Evolutionary conservation across 2,888 invertebrate species (phyloP).

Genomic region (Ligdia adustata): DNA sequence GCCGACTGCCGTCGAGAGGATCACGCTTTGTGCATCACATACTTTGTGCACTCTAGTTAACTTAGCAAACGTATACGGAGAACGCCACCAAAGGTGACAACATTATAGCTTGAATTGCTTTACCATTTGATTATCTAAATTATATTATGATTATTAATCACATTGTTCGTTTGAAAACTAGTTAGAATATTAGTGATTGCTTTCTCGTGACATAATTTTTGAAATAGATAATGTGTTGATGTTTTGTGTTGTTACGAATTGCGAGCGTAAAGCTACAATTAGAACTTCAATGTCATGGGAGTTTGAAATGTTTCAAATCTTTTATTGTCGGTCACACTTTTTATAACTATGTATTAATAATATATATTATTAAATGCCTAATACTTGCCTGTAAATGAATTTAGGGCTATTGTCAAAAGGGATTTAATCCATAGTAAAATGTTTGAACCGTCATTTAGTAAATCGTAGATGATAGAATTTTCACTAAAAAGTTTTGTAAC

Average conservation of each 20-base stretch:
- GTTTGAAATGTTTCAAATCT: slow-evolving; percentile 39
- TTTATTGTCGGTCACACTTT: too few relatives aligned
- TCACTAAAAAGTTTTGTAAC: slow-evolving; percentile 41
- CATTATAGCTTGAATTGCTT: slow-evolving; percentile 56
- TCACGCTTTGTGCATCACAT: slow-evolving; percentile 58
- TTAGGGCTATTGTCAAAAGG: slow-evolving; percentile 60
- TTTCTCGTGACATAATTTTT: slow-evolving; percentile 47
- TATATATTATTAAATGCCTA: slow-evolving; percentile 63
- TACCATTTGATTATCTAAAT: slow-evolving; percentile 31
- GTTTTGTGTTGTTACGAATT: slow-evolving; percentile 54
- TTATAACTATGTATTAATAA: too few relatives aligned
- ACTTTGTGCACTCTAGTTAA: slow-evolving; percentile 64
- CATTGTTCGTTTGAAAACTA: slow-evolving; percentile 43
- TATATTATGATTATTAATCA: slow-evolving; percentile 21
- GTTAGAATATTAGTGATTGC: slow-evolving; percentile 48
- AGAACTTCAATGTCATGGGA: slow-evolving; percentile 67
- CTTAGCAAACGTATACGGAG: slow-evolving; percentile 76
- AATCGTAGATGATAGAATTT: slow-evolving; percentile 59
- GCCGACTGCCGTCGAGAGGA: slow-evolving; percentile 45
- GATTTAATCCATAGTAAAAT: slow-evolving; percentile 67
- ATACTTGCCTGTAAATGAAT: slow-evolving; percentile 72
- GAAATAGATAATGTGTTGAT: slow-evolving; percentile 52
- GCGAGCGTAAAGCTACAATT: slow-evolving; percentile 40
- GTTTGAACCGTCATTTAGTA: slow-evolving; percentile 53
- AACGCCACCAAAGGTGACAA: slow-evolving; percentile 70